Base-by-base conservation (phyloP, 1,140 invertebrate genomes). In the Lutraria rhynchaena region DNA sequence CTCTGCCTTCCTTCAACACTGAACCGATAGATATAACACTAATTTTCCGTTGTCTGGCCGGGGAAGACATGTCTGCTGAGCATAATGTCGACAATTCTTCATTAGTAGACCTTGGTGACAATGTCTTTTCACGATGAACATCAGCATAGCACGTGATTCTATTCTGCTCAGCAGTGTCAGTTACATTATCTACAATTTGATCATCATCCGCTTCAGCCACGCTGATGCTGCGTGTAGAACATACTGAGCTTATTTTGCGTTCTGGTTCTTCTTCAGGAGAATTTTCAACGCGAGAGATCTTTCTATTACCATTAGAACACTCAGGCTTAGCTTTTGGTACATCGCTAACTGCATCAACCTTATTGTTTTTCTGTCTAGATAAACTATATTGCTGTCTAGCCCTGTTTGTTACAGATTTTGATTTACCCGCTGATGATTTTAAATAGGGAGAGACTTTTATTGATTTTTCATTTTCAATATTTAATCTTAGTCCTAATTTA, bases 111-210 rank as follows among this genome's bases (percentile, higher is more conserved):
- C 51, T 78, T n/a, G n/a, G n/a, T n/a, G n/a, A n/a, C n/a, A n/a
- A n/a, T 44, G 70, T 88, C 82, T 88, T 88, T 65, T 89, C 86
- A 27, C 85, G 71, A 65, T 90, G 89, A 5, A 90, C 75, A 58
- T 90, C 89, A 13, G 88, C 89, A 3, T 88, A 77, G 80, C 87
- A 89, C 0, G 88, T 89, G 2, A 90, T 81, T 63, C 86, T 81
- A 67, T 90, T 89, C 57, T 67, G 17, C 0, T 31, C 7, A 19
- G 35, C 41, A 13, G 44, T 17, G 29, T 46, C 46, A 3, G 37
- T 31, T 9, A 71, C 61, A 58, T 75, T 73, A 11, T 58, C 51
- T 44, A 63, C 58, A 3, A 55, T 49, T 35, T 83, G 53, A 71
- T 44, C 61, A 3, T 60, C 24, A 17, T 60, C 46, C 5, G 58